Percentiles rank a stretch among this genome's conserved stretches.
phyloP scores from a whole-genome alignment of 1,140 invertebrate species.

The Trialeurodes vaporariorum region DNA sequence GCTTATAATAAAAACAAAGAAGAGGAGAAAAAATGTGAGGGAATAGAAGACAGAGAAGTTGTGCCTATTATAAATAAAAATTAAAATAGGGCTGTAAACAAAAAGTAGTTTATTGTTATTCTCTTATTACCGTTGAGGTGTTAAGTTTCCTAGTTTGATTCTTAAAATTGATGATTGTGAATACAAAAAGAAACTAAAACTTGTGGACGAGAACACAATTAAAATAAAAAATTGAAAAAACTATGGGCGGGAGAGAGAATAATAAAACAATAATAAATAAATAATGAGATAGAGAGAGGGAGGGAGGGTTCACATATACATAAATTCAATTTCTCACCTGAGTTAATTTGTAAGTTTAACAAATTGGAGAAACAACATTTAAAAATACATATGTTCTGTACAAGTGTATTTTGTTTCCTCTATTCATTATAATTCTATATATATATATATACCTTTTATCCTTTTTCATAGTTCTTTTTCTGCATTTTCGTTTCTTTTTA shows the following conservation, averaged over 20 bases:
- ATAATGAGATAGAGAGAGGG: slow-evolving; percentile 15
- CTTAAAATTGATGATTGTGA: no score
- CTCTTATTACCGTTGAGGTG: slow-evolving; percentile 12
- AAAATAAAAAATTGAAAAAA: slow-evolving; percentile 14
- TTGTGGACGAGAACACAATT: slow-evolving; percentile 11
- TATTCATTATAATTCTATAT: no score
- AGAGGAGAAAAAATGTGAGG: background rate
- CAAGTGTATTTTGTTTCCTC: no score
- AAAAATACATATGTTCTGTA: background rate
- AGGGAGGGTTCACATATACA: background rate
- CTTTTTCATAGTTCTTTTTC: slow-evolving; percentile 12
- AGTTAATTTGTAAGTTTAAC: background rate
- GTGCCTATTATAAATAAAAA: slow-evolving; percentile 13
- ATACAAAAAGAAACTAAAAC: slow-evolving; percentile 15
- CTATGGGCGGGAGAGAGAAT: slow-evolving; percentile 11
- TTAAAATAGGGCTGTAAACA: slow-evolving; percentile 13
- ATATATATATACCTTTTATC: background rate
- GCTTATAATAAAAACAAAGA: background rate
- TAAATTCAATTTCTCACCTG: background rate
- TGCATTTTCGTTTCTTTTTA: slow-evolving; percentile 16
- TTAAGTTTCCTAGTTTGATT: no score
- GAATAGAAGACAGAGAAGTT: no score
- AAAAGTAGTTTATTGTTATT: slow-evolving; percentile 12
- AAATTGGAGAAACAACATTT: background rate
- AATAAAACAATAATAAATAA: slow-evolving; percentile 16